Evolutionary conservation across 1,140 invertebrate species (phyloP).

Genomic region (Cyphomyrmex costatus): DNA sequence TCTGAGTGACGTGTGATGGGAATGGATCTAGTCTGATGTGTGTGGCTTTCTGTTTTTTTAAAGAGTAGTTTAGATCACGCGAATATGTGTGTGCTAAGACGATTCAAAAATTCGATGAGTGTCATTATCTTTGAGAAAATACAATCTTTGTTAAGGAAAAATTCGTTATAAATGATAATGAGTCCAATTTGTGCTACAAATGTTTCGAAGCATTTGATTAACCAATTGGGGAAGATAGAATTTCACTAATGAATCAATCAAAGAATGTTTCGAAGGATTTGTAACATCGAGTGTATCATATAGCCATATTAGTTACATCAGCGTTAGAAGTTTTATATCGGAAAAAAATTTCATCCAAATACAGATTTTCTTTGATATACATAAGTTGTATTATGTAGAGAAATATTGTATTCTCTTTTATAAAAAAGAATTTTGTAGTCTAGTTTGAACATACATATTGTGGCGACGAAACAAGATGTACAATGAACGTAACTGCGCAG

Average conservation of each 20-base stretch:
- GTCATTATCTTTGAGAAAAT: neutral
- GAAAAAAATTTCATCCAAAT: neutral
- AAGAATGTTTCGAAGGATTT: no score
- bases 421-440: slow-evolving; percentile 17
- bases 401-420: neutral
- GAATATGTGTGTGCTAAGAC: neutral
- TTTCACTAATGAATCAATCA: no score
- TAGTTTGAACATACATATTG: slow-evolving; percentile 4
- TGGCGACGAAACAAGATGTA: neutral
- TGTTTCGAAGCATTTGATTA: no score
- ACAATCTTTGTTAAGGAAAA: neutral
- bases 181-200: no score
- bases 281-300: no score
- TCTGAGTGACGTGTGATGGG: slow-evolving; percentile 34
- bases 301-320: neutral
- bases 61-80: slow-evolving; percentile 1
- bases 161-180: neutral
- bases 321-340: neutral
- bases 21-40: neutral
- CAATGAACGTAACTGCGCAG: slow-evolving; percentile 25
- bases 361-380: neutral
- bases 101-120: neutral
- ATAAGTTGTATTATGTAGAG: neutral
- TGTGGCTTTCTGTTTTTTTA: neutral
- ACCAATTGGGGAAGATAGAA: no score